Conservation (phyloP, 2,113 vertebrate genomes). For the Syngnathoides biaculeatus region DNA sequence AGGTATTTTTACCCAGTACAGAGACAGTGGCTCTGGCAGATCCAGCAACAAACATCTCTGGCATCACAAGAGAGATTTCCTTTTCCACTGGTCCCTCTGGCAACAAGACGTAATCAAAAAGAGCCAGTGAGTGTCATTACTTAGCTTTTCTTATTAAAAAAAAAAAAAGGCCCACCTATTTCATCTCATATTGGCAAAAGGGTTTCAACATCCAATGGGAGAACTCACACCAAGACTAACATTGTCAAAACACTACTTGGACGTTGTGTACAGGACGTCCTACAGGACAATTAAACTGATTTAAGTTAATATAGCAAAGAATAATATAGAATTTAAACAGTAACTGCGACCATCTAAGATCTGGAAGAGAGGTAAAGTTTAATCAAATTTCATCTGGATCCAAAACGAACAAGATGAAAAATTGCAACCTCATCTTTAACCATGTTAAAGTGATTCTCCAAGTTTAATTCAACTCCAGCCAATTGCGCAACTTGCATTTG, state of each 20-base stretch:
- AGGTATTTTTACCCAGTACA: slow-evolving; percentile 69
- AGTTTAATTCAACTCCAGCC: neutral
- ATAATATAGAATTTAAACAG: too few relatives aligned
- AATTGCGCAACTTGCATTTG: neutral
- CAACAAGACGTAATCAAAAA: neutral
- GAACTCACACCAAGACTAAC: too few relatives aligned
- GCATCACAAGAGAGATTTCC: slow-evolving; percentile 61
- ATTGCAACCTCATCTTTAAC: neutral
- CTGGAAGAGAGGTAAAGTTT: neutral
- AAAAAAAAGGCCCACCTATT: too few relatives aligned
- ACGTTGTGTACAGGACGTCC: too few relatives aligned
- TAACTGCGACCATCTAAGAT: neutral
- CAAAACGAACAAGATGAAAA: neutral
- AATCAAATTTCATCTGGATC: neutral
- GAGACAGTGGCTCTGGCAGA: slow-evolving; percentile 76
- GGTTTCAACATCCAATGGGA: neutral
- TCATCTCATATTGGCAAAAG: neutral
- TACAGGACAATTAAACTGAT: too few relatives aligned
- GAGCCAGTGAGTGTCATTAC: neutral
- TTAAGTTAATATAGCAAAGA: too few relatives aligned
- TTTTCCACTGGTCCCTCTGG: slow-evolving; percentile 51
- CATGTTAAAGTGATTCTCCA: neutral
- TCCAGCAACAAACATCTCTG: slow-evolving; percentile 70
- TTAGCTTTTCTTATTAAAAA: too few relatives aligned
- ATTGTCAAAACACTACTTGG: too few relatives aligned